These are phyloP conservation scores for Electrophaes corylata DNA, from an alignment of 2,888 invertebrate genomes.

Conservation along the genomic window DNA sequence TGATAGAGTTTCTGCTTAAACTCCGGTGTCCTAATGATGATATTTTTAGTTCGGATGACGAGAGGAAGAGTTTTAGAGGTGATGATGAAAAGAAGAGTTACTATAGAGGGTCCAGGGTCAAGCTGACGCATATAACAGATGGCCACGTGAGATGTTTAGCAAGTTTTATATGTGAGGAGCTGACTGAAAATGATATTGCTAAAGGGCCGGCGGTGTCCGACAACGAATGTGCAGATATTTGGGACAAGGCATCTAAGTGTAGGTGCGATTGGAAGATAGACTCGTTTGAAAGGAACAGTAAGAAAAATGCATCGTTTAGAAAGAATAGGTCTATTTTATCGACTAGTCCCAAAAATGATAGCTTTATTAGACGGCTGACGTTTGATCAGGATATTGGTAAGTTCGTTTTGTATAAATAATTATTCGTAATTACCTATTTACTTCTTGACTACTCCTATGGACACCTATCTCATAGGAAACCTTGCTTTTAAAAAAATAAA, in stretches of 20 bases:
- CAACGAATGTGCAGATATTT: slow-evolving; percentile 82
- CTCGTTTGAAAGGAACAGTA: slow-evolving; percentile 75
- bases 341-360: slow-evolving; percentile 71
- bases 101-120: slow-evolving; percentile 62
- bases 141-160: slow-evolving; percentile 72
- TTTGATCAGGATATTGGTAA: slow-evolving; percentile 79
- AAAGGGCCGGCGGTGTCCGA: slow-evolving; percentile 83
- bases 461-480: no score
- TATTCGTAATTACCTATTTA: no score
- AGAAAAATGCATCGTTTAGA: slow-evolving; percentile 80
- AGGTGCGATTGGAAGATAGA: slow-evolving; percentile 86
- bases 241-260: slow-evolving; percentile 84
- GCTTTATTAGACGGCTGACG: slow-evolving; percentile 70
- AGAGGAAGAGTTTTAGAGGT: slow-evolving; percentile 54
- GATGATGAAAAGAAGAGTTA: slow-evolving; percentile 16
- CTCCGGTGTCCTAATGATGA: slow-evolving; percentile 77
- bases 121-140: slow-evolving; percentile 62
- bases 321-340: slow-evolving; percentile 80
- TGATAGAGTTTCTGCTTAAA: slow-evolving; percentile 68
- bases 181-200: slow-evolving; percentile 59
- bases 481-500: no score
- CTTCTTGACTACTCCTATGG: no score
- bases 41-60: slow-evolving; percentile 85
- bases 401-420: slow-evolving; percentile 35
- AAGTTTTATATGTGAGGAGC: slow-evolving; percentile 72